Evolutionary conservation across 2,113 vertebrate genomes (phyloP), one percentile per base, ranked within the genome.

Genomic region (Illadopsis cleaveri): DNA sequence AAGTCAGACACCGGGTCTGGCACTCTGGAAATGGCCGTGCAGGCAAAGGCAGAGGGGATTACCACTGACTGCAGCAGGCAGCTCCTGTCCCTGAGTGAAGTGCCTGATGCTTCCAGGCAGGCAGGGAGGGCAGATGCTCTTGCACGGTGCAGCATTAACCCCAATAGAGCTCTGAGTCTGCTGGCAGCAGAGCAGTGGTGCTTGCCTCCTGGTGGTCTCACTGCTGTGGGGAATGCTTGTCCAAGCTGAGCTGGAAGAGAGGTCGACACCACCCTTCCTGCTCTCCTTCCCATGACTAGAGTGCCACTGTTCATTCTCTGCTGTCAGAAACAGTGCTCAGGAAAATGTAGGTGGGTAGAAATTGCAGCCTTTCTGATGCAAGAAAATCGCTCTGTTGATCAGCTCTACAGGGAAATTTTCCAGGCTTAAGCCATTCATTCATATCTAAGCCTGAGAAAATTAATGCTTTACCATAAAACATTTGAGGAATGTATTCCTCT

Each of bases 401-500:
- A 88, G 30, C 24, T 60, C 45, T 45, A 45, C 20, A 20, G 50
- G 42, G 38, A 91, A 78, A 40, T 88, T 78, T 93, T 83, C 60
- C 79, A 81, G 38, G 44, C 16, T 47, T 91, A 73, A 88, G 62
- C 47, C 38, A 66, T 75, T 93, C 51, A 66, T 90, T 95, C 21
- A 22, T 66, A 86, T 70, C 38, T 83, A 86, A 88, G 48, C 30
- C 82, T 84, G 50, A 81, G 60, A 85, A 95, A 81, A 73, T 53
- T 31, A 11, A 50, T 51, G 47, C 56, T 83, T 89, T 71, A 15
- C 75, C 81, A 80, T 62, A 60, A 86, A 93, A 81, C 6, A 51
- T 90, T 81, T 83, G 40, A 86, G 73, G 64, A 96, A 96, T 64
- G 22, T 82, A 56, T 90, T 80, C 23, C 48, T 94, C 81, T 77